These are phyloP conservation scores for Amyelois transitella DNA, from an alignment of 1,140 invertebrate genomes.

Conservation along the genomic window DNA sequence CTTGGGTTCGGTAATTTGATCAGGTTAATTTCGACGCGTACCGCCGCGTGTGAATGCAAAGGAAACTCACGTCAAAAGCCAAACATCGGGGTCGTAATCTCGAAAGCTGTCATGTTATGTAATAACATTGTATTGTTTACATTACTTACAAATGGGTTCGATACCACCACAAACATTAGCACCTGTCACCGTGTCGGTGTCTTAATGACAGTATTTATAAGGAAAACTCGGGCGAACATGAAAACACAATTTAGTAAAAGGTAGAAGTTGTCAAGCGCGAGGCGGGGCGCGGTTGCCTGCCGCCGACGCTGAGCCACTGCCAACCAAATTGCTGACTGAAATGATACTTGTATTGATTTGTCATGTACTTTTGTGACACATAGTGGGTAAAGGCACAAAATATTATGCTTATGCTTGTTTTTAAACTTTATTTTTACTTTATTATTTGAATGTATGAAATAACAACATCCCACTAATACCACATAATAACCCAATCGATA, in stretches of 20 bases:
- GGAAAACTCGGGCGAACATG: conserved; percentile 68
- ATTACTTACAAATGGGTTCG: conserved; percentile 55
- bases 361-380: background rate
- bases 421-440: background rate
- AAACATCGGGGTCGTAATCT: conserved; percentile 12
- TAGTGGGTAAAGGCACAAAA: background rate
- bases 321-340: conserved; percentile 32
- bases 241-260: conserved; percentile 73
- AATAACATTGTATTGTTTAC: conserved; percentile 47
- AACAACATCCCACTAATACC: conserved; percentile 3
- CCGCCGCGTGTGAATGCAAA: background rate
- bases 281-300: conserved; percentile 36
- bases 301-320: conserved; percentile 28
- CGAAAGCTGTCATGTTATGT: conserved; percentile 17
- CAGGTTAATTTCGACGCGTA: background rate
- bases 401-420: too few species aligned
- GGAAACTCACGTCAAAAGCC: background rate
- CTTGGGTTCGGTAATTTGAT: background rate
- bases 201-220: conserved; percentile 74
- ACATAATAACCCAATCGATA: conserved; percentile 37
- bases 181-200: conserved; percentile 64
- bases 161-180: conserved; percentile 65
- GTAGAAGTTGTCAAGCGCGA: conserved; percentile 54
- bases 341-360: background rate
- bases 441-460: background rate